Evolutionary conservation across 2,113 vertebrate genomes (phyloP), one percentile per base, ranked within the genome.

Genomic region (Cariama cristata): DNA sequence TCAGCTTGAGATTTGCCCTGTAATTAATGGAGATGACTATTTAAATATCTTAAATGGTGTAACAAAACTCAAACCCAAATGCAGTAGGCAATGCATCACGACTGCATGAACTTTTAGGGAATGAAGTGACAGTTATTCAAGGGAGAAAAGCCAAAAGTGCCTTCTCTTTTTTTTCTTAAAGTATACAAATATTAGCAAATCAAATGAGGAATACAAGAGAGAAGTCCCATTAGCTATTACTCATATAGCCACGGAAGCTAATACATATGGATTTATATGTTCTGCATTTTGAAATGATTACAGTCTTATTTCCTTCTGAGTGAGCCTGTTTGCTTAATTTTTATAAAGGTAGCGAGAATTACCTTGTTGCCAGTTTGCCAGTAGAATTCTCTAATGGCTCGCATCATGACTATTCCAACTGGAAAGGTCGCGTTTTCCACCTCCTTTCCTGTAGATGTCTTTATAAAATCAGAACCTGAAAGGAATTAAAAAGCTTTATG

Each of bases 381-480:
- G 98, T 97, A 99, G 98, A 99, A 99, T 81, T 99, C 99, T 69
- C 99, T 98, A 93, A 99, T 99, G 73, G 99, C 99, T 96, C 99
- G 94, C 87, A 98, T 98, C 99, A 99, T 99, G 77, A 99, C 99
- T 69, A 99, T 85, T 84, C 99, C 99, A 5, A 99, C 99, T 1
- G 99, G 99, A 88, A 99, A 98, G 20, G 99, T 99, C 9, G 99
- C 99, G 4, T 99, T 99, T 87, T 99, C 98, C 1, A 99, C 94
- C 97, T 99, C 99, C 96, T 99, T 99, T 92, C 99, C 99, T 9
- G 99, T 99, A 24, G 99, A 99, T 0, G 99, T 99, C 98, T 99
- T 99, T 97, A 99, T 99, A 97, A 99, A 99, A 98, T 99, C 99
- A 26, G 99, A 99, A 95, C 99, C 99, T 99, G 97, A 64, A 95